Conservation (phyloP, 2,113 vertebrate genomes). For the Cephalopholis sonnerati region DNA sequence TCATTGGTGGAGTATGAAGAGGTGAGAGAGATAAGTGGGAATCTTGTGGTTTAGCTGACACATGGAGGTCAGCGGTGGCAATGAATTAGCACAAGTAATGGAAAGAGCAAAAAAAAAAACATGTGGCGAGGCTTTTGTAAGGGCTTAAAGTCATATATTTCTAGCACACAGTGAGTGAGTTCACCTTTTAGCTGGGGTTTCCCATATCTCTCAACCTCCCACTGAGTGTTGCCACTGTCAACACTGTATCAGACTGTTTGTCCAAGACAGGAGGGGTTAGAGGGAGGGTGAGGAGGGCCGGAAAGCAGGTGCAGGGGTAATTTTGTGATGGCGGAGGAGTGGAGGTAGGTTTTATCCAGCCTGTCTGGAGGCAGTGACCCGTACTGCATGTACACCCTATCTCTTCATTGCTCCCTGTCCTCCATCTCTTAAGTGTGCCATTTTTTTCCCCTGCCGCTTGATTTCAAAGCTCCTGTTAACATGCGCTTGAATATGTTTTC, state of each 20-base stretch:
- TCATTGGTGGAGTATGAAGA: constrained; percentile 22
- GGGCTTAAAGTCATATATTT: constrained; percentile 31
- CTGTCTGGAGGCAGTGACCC: constrained; percentile 66
- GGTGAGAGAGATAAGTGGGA: constrained; percentile 25
- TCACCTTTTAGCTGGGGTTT: constrained; percentile 37
- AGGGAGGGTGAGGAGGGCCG: constrained; percentile 3
- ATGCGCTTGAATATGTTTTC: constrained; percentile 31
- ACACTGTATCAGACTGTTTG: constrained; percentile 70
- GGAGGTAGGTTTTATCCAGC: constrained; percentile 52
- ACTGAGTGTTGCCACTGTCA: constrained; percentile 76
- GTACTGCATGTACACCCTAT: constrained; percentile 37
- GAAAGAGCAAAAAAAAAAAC: constrained; percentile 22
- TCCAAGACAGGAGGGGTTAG: constrained; percentile 30
- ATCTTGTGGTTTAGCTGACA: constrained; percentile 7
- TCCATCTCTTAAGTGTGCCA: not conserved
- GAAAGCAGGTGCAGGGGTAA: constrained; percentile 76
- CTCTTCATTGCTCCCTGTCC: constrained; percentile 35
- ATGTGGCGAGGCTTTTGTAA: not conserved
- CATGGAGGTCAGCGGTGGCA: constrained; percentile 10
- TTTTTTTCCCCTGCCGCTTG: constrained; percentile 9
- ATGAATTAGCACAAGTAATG: constrained; percentile 33
- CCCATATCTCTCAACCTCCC: constrained; percentile 53
- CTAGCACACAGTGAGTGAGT: constrained; percentile 22
- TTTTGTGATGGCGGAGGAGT: constrained; percentile 62
- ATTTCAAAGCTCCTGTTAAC: constrained; percentile 40